Evolutionary conservation across 2,888 invertebrate genomes (phyloP), one percentile per base, ranked within the genome.

Genomic region (Galerucella pusilla): DNA sequence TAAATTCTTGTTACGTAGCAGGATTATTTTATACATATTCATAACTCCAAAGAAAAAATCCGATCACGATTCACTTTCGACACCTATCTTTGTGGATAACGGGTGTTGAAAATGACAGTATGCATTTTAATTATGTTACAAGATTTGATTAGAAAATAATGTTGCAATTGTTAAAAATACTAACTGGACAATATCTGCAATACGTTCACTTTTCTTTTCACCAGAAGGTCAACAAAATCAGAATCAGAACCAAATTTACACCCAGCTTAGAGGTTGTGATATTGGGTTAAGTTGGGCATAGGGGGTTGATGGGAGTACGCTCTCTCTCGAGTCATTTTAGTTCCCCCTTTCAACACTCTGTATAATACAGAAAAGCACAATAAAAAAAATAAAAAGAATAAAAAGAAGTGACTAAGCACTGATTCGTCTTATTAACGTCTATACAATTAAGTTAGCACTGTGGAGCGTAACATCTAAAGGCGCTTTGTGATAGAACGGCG

Each of bases 401-500:
- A 72, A 60, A 73, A 54, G 54, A 66, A 75, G 73, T 67, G 70
- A 64, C 63, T 68, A 54, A 68, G 72, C 68, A 52, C 68, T 75
- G 75, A 76, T 78, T 75, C 73, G 74, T 71, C 77, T 76, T 75
- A 79, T 78, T 76, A 78, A 70, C 66, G 72, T 63, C 78, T 59
- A 57, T 79, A 42, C 7, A 79, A 79, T 79, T 68, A 60, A 78
- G 76, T 79, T 79, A 78, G 60, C 75, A 67, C 77, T 73, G 69
- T 70, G 75, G 78, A 78, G 77, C 78, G 78, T 72, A 79, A 79
- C 78, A 80, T 81, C 80, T 80, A 81, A 81, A 81, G 81, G 80
- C 81, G 82, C 84, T 84, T 84, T 84, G 83, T 83, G 80, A 82
- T 81, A 78, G 79, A 79, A 71, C 73, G 76, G 78, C 76, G 77